Percentiles rank a stretch among this genome's conserved stretches.
These are phyloP conservation scores for Bos taurus DNA, from an alignment of 2,113 vertebrate genomes.

Conservation along the genomic window DNA sequence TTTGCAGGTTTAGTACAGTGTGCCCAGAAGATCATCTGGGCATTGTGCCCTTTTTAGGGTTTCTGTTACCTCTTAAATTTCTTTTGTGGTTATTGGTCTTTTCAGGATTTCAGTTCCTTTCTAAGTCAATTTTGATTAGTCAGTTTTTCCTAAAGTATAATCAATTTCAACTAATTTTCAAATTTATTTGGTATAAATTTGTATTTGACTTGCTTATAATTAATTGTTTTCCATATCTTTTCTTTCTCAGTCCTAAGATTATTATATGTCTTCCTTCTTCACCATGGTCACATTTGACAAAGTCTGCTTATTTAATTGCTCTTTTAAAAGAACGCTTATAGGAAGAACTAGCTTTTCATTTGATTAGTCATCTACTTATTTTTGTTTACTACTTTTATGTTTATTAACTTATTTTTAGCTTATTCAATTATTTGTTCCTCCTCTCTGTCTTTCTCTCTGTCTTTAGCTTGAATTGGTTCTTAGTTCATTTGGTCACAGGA, in stretches of 20 bases:
- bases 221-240: not conserved
- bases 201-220: slow-evolving; percentile 5
- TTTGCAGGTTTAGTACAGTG: slow-evolving; percentile 21
- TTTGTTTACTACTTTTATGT: not conserved
- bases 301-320: not conserved
- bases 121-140: slow-evolving; percentile 38
- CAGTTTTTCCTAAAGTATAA: slow-evolving; percentile 35
- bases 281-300: not conserved
- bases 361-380: not conserved
- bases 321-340: not conserved
- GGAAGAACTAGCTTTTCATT: slow-evolving; percentile 5
- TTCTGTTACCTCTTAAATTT: slow-evolving; percentile 32
- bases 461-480: not conserved
- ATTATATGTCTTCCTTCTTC: not conserved
- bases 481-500: not conserved
- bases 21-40: slow-evolving; percentile 1
- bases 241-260: not conserved
- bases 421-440: not conserved
- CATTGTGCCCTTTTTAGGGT: not conserved
- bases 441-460: not conserved
- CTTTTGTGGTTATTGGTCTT: slow-evolving; percentile 19
- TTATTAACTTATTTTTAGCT: not conserved
- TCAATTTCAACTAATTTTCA: slow-evolving; percentile 28
- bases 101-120: slow-evolving; percentile 21
- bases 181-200: slow-evolving; percentile 34